Conservation (phyloP, 2,797 vertebrate species). For the Parauchenoglanis punctatus region DNA sequence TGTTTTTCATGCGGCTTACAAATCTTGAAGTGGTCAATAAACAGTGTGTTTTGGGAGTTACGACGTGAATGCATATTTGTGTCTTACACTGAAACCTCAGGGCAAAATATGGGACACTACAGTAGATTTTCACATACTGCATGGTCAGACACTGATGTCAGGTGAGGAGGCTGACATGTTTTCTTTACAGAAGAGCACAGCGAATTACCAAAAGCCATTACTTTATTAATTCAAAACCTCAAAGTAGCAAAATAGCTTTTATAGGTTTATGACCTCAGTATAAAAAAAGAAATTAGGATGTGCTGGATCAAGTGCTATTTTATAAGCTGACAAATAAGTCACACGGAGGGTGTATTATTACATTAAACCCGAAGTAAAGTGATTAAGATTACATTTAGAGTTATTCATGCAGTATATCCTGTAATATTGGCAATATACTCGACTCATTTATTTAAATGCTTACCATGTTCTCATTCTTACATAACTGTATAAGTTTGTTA, state of each 20-base stretch:
- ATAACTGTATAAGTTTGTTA: background rate
- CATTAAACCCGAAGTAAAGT: too few species aligned
- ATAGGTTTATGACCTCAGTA: background rate
- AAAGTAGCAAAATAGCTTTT: background rate
- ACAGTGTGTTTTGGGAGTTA: background rate
- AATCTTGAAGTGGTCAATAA: background rate
- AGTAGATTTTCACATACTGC: background rate
- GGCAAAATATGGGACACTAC: background rate
- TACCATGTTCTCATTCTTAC: background rate
- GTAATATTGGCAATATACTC: too few species aligned
- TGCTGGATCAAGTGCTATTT: background rate
- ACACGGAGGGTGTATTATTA: too few species aligned
- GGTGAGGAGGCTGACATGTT: background rate
- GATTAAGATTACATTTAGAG: background rate
- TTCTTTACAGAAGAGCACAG: background rate
- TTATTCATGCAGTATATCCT: background rate
- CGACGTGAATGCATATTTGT: background rate
- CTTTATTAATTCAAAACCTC: background rate
- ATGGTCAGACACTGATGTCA: background rate
- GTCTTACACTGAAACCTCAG: background rate
- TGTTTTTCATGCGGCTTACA: background rate
- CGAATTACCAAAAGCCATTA: background rate
- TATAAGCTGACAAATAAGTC: background rate
- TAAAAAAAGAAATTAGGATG: background rate
- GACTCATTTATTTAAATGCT: background rate